Conservation (phyloP, 2,113 vertebrate species). For the Lates calcarifer region DNA sequence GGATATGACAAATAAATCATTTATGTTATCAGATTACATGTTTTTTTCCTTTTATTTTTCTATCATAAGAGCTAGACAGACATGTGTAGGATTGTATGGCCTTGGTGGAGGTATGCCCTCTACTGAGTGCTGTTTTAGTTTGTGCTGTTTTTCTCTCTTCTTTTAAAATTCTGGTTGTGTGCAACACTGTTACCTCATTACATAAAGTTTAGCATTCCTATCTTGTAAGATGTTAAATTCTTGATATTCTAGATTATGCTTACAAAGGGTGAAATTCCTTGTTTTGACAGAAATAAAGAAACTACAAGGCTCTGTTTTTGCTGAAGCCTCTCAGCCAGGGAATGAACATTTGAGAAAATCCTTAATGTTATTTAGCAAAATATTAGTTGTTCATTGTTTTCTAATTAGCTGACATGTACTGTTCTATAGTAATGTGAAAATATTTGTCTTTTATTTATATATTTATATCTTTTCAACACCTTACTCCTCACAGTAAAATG, state of each 20-base stretch:
- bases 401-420: neutral
- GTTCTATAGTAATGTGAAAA: neutral
- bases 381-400: neutral
- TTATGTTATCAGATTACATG: too few relatives aligned
- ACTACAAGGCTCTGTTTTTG: neutral
- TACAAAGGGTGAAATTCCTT: neutral
- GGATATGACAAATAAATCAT: too few relatives aligned
- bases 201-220: neutral
- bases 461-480: neutral
- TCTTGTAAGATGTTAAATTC: neutral
- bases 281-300: neutral
- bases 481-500: neutral
- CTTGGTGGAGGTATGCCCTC: too few relatives aligned
- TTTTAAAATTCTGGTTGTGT: too few relatives aligned
- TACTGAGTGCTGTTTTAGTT: too few relatives aligned
- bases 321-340: neutral
- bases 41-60: too few relatives aligned
- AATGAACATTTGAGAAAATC: neutral
- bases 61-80: too few relatives aligned
- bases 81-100: too few relatives aligned
- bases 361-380: constrained; percentile 7
- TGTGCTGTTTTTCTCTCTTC: too few relatives aligned
- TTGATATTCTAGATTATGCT: neutral
- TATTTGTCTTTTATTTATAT: neutral
- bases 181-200: too few relatives aligned